Evolutionary conservation across 2,888 invertebrate genomes (phyloP), one percentile per base, ranked within the genome.

Genomic region (Eilema griseolum): DNA sequence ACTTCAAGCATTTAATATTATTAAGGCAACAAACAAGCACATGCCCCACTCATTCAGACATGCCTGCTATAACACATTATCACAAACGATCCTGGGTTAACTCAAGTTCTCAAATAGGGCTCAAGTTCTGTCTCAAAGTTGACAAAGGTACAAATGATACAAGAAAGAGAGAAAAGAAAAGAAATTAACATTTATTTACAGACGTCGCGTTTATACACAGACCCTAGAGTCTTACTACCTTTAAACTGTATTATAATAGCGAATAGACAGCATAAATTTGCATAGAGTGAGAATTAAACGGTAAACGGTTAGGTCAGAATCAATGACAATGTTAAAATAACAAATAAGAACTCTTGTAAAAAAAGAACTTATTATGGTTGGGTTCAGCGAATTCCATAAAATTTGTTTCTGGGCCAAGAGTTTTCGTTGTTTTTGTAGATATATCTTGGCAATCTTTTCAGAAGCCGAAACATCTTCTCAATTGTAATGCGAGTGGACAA

Each of bases 401-500:
- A 61, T 31, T 28, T 61, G 33, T 64, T 52, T 62, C 14, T 23
- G 56, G 31, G 20, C 26, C 11, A 52, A 37, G 12, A 60, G 14
- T 16, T 24, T n/a, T 11, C 0, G 7, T 67, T 71, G 23, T 71
- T 71, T 66, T 63, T 66, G 4, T 14, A 37, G 59, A 63, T 52
- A 69, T 66, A 23, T 69, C 63, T 69, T 69, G 61, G 65, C 61
- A 75, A 77, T 70, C 61, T 70, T 77, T 70, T 65, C 69, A 68
- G 56, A 70, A 80, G 67, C 68, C 63, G 69, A 24, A 79, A 80
- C 73, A 82, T 83, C 81, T 79, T 83, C 78, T 85, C 85, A 83
- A 87, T 86, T 86, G 85, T 84, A 86, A 87, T 85, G 76, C 85
- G 85, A 82, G 76, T 81, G 78, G 74, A 77, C 81, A 86, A 88